A percentile compares a stretch with the other conserved stretches of the same genome.
These are phyloP conservation scores for Noctilio leporinus DNA, from an alignment of 2,113 vertebrate genomes.

Conservation along the genomic window DNA sequence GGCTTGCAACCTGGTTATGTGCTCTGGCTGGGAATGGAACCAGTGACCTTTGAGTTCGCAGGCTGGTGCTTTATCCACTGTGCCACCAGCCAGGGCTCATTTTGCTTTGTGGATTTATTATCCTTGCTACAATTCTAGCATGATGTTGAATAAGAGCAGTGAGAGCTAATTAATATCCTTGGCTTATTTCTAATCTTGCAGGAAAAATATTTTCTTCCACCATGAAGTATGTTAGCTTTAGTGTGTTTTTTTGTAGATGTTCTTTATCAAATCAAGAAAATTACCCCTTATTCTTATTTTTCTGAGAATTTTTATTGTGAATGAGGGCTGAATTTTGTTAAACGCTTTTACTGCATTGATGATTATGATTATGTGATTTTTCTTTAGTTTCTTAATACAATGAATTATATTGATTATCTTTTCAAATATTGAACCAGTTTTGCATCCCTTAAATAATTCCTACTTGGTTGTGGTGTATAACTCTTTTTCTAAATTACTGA, in stretches of 20 bases:
- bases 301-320: background rate
- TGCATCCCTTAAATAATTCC: no score
- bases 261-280: background rate
- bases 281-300: background rate
- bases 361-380: no score
- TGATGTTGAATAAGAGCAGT: background rate
- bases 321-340: background rate
- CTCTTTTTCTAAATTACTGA: background rate
- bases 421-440: no score
- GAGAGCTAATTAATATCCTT: background rate
- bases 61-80: no score
- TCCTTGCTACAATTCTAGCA: background rate
- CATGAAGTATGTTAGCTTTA: background rate
- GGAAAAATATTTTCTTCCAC: background rate
- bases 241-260: background rate
- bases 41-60: no score
- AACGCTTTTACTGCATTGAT: no score
- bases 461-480: no score
- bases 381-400: no score
- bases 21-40: no score
- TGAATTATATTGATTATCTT: no score
- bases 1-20: no score
- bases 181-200: background rate
- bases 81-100: no score
- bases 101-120: background rate